Evolutionary conservation across 1,140 invertebrate genomes (phyloP), one percentile per base, ranked within the genome.

Genomic region (Scaptodrosophila lebanonensis): DNA sequence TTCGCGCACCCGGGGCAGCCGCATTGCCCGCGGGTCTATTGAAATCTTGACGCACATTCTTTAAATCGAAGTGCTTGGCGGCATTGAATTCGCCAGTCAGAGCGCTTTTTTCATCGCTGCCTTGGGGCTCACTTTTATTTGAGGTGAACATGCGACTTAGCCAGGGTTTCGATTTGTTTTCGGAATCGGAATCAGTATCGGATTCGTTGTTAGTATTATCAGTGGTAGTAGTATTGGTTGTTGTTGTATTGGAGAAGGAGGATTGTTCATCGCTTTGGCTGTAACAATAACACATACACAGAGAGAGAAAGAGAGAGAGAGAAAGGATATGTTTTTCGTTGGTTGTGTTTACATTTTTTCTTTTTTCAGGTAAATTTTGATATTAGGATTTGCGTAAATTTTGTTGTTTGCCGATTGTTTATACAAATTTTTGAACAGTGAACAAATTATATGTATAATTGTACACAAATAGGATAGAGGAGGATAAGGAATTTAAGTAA

Each of bases 261-360:
- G 70, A 64, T 76, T 79, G 69, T 54, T 66, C 73, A 70, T 83
- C 83, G 73, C 66, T 82, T 76, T 70, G 83, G 84, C 84, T 85
- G 83, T 56, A 85, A 85, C 83, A 85, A 85, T 82, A 85, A 85
- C 68, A 82, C 76, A 82, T 82, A 83, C 76, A 82, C 75, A 82
- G 65, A 79, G 61, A 79, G 69, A 76, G 35, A 75, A 27, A 65
- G 8, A 72, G 27, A 67, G 4, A 63, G 51, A 71, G 60, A 71
- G 70, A 75, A 44, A 73, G 66, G 71, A 66, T 66, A 59, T 65
- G 60, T 63, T 50, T 66, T 65, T 66, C 51, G 43, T 66, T 51
- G 45, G 47, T 58, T 51, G 22, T 18, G n/a, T 33, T 54, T 54
- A 39, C 18, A 43, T 45, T 27, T 43, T 43, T 44, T 58, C 27